phyloP scores from a whole-genome alignment of 2,797 vertebrate genomes.

The Sebastes taczanowskii region DNA sequence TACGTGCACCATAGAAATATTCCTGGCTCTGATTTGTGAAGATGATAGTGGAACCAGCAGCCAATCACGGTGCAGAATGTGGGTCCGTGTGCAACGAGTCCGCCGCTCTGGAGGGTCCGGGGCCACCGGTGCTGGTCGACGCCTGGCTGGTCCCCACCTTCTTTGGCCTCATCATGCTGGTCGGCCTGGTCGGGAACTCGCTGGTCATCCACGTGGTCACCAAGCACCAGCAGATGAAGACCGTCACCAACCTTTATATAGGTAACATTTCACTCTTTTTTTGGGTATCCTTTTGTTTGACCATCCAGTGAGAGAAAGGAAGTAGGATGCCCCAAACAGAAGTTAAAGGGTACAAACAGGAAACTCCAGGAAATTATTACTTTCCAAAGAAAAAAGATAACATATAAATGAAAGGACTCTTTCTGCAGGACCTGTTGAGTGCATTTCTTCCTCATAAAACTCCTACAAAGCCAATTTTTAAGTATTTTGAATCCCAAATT shows the following conservation, averaged over 20 bases:
- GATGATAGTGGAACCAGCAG: slow-evolving; percentile 13
- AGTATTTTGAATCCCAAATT: no score
- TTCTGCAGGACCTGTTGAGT: no score
- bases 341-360: no score
- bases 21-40: not conserved
- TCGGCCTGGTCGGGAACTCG: slow-evolving; percentile 77
- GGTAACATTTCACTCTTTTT: slow-evolving; percentile 42
- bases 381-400: no score
- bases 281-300: not conserved
- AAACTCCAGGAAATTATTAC: no score
- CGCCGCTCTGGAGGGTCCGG: not conserved
- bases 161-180: slow-evolving; percentile 77
- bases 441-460: no score
- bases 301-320: no score
- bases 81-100: slow-evolving; percentile 50
- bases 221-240: slow-evolving; percentile 83
- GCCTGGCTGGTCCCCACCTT: slow-evolving; percentile 82
- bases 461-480: no score
- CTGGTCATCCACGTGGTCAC: slow-evolving; percentile 80
- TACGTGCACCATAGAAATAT: not conserved
- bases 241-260: slow-evolving; percentile 80
- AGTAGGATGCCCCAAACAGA: no score
- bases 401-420: no score
- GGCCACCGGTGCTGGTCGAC: slow-evolving; percentile 65
- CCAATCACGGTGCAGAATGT: slow-evolving; percentile 22